These are phyloP conservation scores for Meloe dianella DNA, from an alignment of 2,888 invertebrate species.

Conservation along the genomic window DNA sequence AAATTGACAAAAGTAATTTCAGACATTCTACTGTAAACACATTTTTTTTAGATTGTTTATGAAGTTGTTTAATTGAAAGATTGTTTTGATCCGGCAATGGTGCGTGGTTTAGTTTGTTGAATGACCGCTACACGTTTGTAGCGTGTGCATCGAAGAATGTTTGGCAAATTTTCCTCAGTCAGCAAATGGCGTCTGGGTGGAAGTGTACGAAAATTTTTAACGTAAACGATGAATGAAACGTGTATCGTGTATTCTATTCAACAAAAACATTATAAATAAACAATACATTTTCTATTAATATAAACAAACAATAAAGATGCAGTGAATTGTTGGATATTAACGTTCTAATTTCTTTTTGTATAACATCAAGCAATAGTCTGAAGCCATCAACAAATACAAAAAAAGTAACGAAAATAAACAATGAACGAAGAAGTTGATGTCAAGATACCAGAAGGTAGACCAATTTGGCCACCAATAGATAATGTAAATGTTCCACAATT, in stretches of 20 bases:
- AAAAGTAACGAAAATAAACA: conserved; percentile 43
- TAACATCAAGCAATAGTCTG: not conserved
- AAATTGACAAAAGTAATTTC: too few relatives aligned
- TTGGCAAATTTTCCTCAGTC: conserved; percentile 57
- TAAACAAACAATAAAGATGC: conserved; percentile 12
- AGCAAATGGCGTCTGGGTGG: conserved; percentile 61
- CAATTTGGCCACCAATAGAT: conserved; percentile 55
- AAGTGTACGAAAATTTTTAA: conserved; percentile 57
- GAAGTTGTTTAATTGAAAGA: not conserved
- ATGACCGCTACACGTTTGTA: conserved; percentile 23
- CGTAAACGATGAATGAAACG: conserved; percentile 58
- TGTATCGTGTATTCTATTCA: conserved; percentile 38
- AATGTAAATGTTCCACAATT: conserved; percentile 48
- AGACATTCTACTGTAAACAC: too few relatives aligned
- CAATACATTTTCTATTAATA: conserved; percentile 13
- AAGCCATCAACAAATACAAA: conserved; percentile 32
- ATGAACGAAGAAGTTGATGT: conserved; percentile 58
- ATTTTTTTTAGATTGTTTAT: not conserved
- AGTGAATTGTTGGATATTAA: conserved; percentile 19
- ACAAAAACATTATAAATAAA: conserved; percentile 23
- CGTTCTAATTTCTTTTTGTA: conserved; percentile 18
- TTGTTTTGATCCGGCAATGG: not conserved
- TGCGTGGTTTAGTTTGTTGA: conserved; percentile 32
- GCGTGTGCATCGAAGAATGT: conserved; percentile 33
- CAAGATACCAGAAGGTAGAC: conserved; percentile 51